phyloP scores from a whole-genome alignment of 1,140 invertebrate species.

The Papilio machaon region DNA sequence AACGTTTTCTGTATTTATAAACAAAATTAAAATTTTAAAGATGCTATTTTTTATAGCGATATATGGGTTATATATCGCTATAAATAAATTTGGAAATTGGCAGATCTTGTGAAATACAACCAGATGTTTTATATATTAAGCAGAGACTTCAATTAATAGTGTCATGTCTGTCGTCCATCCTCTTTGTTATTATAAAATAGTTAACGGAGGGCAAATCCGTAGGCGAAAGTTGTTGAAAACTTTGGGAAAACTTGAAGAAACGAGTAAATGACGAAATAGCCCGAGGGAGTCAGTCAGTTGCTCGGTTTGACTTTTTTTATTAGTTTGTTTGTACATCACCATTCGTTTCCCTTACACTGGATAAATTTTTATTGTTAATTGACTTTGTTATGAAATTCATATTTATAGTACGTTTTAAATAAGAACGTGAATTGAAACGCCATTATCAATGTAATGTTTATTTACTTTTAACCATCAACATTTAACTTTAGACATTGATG shows the following conservation, averaged over 20 bases:
- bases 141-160: neutral
- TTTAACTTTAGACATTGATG: too few species aligned
- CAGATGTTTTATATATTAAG: too few species aligned
- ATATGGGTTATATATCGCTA: too few species aligned
- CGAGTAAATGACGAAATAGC: conserved; percentile 17
- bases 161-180: neutral
- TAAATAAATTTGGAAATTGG: too few species aligned
- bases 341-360: neutral
- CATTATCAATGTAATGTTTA: too few species aligned
- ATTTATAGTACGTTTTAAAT: neutral
- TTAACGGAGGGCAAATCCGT: neutral
- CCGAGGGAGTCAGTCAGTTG: neutral
- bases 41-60: too few species aligned
- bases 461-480: too few species aligned
- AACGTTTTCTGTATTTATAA: too few species aligned
- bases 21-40: too few species aligned
- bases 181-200: neutral
- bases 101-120: too few species aligned
- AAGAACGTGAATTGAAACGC: too few species aligned
- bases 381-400: neutral
- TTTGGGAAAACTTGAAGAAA: neutral
- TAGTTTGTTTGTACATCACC: neutral
- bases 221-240: conserved; percentile 14
- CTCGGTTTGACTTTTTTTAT: conserved; percentile 7
- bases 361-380: neutral